Evolutionary conservation across 2,797 vertebrate genomes (phyloP).

Genomic region (Stomatorhinus walkeri): DNA sequence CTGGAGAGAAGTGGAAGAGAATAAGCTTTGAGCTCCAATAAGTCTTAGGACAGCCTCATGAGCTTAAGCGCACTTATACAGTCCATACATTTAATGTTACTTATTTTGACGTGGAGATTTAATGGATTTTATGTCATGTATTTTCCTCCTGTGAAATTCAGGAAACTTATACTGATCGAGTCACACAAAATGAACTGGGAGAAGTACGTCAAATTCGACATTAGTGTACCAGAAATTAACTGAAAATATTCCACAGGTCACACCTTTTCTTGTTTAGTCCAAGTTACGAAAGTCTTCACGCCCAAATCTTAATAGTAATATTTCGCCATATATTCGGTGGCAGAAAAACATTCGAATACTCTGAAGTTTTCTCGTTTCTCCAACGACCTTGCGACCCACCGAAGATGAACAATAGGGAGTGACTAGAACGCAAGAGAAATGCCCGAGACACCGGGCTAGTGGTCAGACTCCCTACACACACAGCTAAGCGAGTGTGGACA

Average conservation of each 20-base stretch:
- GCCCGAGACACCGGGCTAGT: constrained; percentile 13
- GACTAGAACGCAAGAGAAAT: constrained; percentile 17
- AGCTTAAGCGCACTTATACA: constrained; percentile 15
- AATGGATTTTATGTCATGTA: not conserved
- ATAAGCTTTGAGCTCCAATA: constrained; percentile 4
- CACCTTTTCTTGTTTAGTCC: not conserved
- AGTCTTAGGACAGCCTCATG: not conserved
- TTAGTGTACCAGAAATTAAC: not conserved
- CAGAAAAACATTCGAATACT: not conserved
- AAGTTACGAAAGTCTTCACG: constrained; percentile 6
- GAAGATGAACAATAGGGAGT: constrained; percentile 21
- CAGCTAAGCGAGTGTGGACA: not conserved
- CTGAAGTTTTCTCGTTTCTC: not conserved
- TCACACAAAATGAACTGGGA: not conserved
- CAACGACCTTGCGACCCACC: not conserved
- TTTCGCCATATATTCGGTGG: not conserved
- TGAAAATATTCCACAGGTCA: not conserved
- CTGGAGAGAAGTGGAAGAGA: constrained; percentile 19
- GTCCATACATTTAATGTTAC: not conserved
- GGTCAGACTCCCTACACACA: not conserved
- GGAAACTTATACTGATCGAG: not conserved
- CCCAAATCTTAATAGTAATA: constrained; percentile 4
- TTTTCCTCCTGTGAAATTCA: not conserved
- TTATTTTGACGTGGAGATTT: not conserved
- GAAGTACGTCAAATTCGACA: not conserved